Evolutionary conservation across 1,140 invertebrate genomes (phyloP).

Genomic region (Drosophila ficusphila): DNA sequence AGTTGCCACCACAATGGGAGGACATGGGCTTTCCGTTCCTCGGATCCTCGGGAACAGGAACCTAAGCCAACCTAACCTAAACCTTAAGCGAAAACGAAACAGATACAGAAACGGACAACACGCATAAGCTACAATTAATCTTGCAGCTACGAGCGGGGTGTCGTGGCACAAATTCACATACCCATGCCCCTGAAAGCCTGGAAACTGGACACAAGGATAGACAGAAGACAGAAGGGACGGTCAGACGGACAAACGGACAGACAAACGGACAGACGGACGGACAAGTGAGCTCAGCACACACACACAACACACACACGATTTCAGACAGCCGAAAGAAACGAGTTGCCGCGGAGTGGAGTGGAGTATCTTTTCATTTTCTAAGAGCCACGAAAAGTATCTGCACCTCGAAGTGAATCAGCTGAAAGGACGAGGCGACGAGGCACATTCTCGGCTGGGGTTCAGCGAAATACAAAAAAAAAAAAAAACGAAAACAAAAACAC

Average conservation of each 20-base stretch:
- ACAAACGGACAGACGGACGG: conserved; percentile 35
- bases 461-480: conserved; percentile 15
- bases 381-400: conserved; percentile 50
- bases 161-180: conserved; percentile 74
- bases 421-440: conserved; percentile 66
- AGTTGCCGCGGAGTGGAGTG: conserved; percentile 36
- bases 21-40: conserved; percentile 1
- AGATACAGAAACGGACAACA: conserved; percentile 42
- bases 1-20: conserved; percentile 64
- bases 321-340: conserved; percentile 50
- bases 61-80: too few species aligned
- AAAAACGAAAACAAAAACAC: conserved; percentile 11
- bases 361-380: conserved; percentile 43
- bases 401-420: conserved; percentile 71
- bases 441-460: conserved; percentile 63
- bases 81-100: too few species aligned
- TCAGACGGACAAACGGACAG: conserved; percentile 12
- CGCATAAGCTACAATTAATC: conserved; percentile 79
- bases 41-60: conserved; percentile 9
- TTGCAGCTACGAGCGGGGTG: conserved; percentile 66
- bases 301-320: conserved; percentile 7
- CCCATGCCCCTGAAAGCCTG: conserved; percentile 25
- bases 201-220: conserved; percentile 29
- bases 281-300: conserved; percentile 64
- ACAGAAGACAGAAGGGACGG: conserved; percentile 15